phyloP scores from a whole-genome alignment of 2,888 invertebrate genomes.

The Sclerodermus sp. region DNA sequence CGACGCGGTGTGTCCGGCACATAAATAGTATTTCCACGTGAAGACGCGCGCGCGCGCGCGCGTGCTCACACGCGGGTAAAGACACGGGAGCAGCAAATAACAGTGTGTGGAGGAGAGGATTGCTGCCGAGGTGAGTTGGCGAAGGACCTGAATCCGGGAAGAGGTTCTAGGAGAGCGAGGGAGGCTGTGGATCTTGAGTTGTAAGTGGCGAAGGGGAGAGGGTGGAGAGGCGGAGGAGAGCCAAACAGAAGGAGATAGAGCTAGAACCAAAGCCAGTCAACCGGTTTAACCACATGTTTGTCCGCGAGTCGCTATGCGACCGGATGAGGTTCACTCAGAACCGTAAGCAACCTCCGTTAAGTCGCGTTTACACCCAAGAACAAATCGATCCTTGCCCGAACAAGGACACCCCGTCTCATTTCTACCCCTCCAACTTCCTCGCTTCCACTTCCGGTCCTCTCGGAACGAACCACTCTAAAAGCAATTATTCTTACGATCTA shows the following conservation, averaged over 20 bases:
- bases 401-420: neutral
- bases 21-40: too few relatives aligned
- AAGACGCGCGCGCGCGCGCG: too few relatives aligned
- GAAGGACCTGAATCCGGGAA: too few relatives aligned
- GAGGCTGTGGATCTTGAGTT: constrained; percentile 14
- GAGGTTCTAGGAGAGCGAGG: constrained; percentile 7
- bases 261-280: constrained; percentile 35
- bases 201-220: neutral
- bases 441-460: too few relatives aligned
- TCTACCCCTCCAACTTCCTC: too few relatives aligned
- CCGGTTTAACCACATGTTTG: constrained; percentile 53
- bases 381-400: constrained; percentile 28
- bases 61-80: too few relatives aligned
- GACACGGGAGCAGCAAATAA: too few relatives aligned
- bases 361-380: constrained; percentile 37
- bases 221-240: constrained; percentile 13
- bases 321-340: constrained; percentile 33
- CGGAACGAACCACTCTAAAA: too few relatives aligned
- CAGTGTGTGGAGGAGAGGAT: too few relatives aligned
- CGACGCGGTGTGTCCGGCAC: too few relatives aligned
- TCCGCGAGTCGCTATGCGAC: constrained; percentile 38
- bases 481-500: too few relatives aligned
- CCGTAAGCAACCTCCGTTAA: constrained; percentile 40
- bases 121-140: neutral
- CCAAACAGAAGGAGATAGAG: constrained; percentile 20